Evolutionary conservation across 1,140 invertebrate genomes (phyloP).

Genomic region (Hestina assimilis): DNA sequence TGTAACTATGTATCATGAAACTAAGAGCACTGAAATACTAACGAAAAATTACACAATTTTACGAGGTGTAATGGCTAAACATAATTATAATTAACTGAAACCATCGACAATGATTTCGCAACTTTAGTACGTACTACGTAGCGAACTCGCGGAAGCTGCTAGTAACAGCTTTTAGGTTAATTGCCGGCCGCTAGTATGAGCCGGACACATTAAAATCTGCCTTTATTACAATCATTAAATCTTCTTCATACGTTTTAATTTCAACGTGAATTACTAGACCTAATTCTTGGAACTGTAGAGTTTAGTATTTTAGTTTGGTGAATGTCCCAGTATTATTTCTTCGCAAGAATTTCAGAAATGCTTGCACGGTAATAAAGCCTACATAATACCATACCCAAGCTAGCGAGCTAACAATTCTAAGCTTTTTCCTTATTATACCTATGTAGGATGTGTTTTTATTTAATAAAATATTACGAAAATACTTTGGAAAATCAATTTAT

Average conservation of each 20-base stretch:
- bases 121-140: slow-evolving; percentile 4
- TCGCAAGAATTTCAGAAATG: too few relatives aligned
- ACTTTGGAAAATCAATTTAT: too few relatives aligned
- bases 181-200: background rate
- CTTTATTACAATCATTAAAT: slow-evolving; percentile 18
- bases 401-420: too few relatives aligned
- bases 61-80: background rate
- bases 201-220: slow-evolving; percentile 15
- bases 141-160: slow-evolving; percentile 4
- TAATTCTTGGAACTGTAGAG: background rate
- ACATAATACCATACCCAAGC: too few relatives aligned
- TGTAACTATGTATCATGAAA: too few relatives aligned
- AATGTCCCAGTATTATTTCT: background rate
- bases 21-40: too few relatives aligned
- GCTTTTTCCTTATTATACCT: too few relatives aligned
- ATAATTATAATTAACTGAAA: background rate
- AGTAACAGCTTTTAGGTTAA: slow-evolving; percentile 18
- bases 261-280: background rate
- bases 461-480: too few relatives aligned
- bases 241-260: slow-evolving; percentile 9
- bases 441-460: too few relatives aligned
- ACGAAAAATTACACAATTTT: background rate
- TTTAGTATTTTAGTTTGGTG: background rate
- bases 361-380: too few relatives aligned
- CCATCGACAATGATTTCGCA: slow-evolving; percentile 5